A percentile compares a stretch with the other conserved stretches of the same genome.
These are phyloP conservation scores for Ips nitidus DNA, from an alignment of 1,140 invertebrate species.

Conservation along the genomic window DNA sequence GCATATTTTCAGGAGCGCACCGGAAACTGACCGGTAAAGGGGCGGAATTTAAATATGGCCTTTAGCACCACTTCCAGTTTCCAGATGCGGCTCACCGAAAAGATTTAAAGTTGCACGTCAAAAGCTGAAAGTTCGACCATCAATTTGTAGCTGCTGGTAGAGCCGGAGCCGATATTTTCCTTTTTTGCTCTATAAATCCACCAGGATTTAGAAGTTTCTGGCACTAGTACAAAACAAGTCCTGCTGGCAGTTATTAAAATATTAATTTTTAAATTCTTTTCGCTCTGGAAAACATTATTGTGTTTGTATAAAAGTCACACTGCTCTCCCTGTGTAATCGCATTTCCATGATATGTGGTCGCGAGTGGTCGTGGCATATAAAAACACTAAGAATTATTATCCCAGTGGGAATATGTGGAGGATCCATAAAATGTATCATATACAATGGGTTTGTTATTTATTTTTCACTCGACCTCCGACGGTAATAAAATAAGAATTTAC, in stretches of 20 bases:
- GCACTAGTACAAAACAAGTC: too few species aligned
- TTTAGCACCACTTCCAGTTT: slow-evolving; percentile 5
- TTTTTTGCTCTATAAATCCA: too few species aligned
- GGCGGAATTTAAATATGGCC: slow-evolving; percentile 24
- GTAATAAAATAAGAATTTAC: slow-evolving; percentile 29
- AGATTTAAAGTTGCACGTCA: slow-evolving; percentile 25
- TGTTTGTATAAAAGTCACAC: too few species aligned
- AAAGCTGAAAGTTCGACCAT: slow-evolving; percentile 19
- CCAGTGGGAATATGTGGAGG: slow-evolving; percentile 22
- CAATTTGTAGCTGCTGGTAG: slow-evolving; percentile 8
- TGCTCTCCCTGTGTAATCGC: not conserved
- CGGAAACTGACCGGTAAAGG: slow-evolving; percentile 30
- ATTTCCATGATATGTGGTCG: slow-evolving; percentile 15
- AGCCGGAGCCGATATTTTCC: too few species aligned
- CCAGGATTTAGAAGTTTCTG: too few species aligned
- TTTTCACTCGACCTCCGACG: slow-evolving; percentile 19
- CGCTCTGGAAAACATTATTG: too few species aligned
- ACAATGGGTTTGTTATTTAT: slow-evolving; percentile 18
- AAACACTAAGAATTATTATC: slow-evolving; percentile 22
- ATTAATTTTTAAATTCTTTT: too few species aligned
- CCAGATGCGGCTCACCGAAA: slow-evolving; percentile 12
- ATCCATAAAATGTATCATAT: slow-evolving; percentile 33
- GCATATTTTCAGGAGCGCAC: slow-evolving; percentile 23
- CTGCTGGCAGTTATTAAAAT: too few species aligned
- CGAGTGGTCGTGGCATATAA: slow-evolving; percentile 21